Percentiles rank a stretch among this genome's conserved stretches.
phyloP scores from a whole-genome alignment of 2,797 vertebrate genomes.

The Thunnus albacares region DNA sequence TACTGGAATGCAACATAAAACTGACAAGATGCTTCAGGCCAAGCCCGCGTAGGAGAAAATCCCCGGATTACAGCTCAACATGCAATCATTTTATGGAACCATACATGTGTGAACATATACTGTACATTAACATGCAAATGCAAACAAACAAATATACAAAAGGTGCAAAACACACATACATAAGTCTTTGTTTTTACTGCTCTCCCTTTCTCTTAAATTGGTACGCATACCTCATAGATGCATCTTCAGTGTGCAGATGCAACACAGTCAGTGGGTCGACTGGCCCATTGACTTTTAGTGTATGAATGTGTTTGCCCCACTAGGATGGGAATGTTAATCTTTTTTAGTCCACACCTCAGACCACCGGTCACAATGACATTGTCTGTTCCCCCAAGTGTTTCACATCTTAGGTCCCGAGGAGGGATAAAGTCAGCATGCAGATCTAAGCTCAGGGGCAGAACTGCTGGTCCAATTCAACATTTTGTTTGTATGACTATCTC shows the following conservation, averaged over 20 bases:
- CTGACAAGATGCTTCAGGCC: slow-evolving; percentile 27
- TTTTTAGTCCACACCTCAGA: slow-evolving; percentile 49
- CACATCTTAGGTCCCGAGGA: slow-evolving; percentile 27
- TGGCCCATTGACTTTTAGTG: slow-evolving; percentile 57
- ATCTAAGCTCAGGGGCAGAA: slow-evolving; percentile 41
- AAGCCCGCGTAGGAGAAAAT: slow-evolving; percentile 26
- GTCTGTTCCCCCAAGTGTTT: slow-evolving; percentile 39
- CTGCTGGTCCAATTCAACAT: slow-evolving; percentile 35
- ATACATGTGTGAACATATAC: slow-evolving; percentile 13
- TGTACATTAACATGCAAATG: slow-evolving; percentile 19
- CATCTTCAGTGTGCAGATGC: slow-evolving; percentile 24
- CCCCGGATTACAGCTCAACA: slow-evolving; percentile 26
- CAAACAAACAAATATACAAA: background rate
- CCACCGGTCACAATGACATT: slow-evolving; percentile 48
- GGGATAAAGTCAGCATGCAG: slow-evolving; percentile 37
- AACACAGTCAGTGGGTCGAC: slow-evolving; percentile 46
- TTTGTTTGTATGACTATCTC: slow-evolving; percentile 12
- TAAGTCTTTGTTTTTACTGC: background rate
- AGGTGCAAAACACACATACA: background rate
- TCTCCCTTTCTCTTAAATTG: background rate
- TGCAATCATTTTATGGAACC: slow-evolving; percentile 6
- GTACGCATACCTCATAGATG: slow-evolving; percentile 3
- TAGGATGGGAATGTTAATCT: slow-evolving; percentile 47
- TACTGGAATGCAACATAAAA: slow-evolving; percentile 46
- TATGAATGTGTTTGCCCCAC: slow-evolving; percentile 27